phyloP scores from a whole-genome alignment of 2,113 vertebrate species.

The Petroica traversi region DNA sequence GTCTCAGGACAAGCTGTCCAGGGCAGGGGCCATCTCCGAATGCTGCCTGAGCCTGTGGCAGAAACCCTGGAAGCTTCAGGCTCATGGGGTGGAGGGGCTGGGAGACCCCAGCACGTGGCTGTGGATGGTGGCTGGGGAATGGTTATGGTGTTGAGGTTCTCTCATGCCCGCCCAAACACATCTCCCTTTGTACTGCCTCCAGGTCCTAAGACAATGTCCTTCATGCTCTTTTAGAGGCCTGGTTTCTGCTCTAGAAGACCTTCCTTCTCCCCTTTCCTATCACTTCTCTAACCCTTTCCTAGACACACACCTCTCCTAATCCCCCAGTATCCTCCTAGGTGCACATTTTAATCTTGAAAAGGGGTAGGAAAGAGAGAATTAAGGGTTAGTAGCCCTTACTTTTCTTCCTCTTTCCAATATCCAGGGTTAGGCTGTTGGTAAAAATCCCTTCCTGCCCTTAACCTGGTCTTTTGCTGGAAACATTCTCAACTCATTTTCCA shows the following conservation, averaged over 20 bases:
- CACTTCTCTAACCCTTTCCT: background rate
- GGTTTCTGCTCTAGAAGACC: background rate
- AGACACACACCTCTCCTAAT: background rate
- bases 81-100: background rate
- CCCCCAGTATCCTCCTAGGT: background rate
- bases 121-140: background rate
- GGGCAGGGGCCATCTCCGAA: background rate
- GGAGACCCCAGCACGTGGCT: background rate
- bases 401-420: background rate
- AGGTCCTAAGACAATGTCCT: background rate
- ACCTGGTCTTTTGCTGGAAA: background rate
- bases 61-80: background rate
- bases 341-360: background rate
- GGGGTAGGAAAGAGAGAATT: background rate
- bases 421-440: background rate
- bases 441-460: background rate
- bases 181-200: background rate
- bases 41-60: background rate
- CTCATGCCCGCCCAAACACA: background rate
- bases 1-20: background rate
- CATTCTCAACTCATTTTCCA: background rate
- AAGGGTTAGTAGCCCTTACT: background rate
- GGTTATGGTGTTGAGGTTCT: background rate
- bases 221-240: background rate
- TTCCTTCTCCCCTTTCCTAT: background rate